Percentiles rank a stretch among this genome's conserved stretches.
Conservation (phyloP, 2,113 vertebrate species). For the Notechis scutatus region DNA sequence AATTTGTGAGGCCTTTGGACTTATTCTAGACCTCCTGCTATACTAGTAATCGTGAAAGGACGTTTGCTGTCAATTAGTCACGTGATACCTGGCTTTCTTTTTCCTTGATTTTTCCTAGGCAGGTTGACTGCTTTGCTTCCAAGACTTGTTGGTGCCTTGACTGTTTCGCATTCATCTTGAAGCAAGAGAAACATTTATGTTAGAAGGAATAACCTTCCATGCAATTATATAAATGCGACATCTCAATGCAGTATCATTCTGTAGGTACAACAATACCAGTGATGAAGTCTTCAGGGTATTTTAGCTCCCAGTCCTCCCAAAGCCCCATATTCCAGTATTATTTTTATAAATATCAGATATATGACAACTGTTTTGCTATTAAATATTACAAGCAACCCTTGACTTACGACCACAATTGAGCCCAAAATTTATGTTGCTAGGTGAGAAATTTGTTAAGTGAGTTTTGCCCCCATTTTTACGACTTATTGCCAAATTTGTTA, state of each 20-base stretch:
- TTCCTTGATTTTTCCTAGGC: constrained; percentile 80
- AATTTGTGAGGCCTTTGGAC: not conserved
- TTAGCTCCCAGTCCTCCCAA: not conserved
- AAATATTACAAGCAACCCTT: not conserved
- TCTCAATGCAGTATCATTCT: not conserved
- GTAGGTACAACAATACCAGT: not conserved
- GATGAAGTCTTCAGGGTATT: not conserved
- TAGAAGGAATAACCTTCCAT: not conserved
- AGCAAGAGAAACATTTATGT: not conserved
- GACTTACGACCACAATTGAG: not conserved
- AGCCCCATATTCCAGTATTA: not conserved
- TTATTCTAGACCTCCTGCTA: not conserved
- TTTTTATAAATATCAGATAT: not conserved
- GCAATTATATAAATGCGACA: not conserved
- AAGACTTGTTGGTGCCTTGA: constrained; percentile 75
- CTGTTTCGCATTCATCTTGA: constrained; percentile 74
- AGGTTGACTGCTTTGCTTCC: constrained; percentile 83
- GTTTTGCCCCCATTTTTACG: not conserved
- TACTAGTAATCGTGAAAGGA: not conserved
- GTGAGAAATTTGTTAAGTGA: not conserved
- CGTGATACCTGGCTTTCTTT: constrained; percentile 78
- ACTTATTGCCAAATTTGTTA: not conserved
- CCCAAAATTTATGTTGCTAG: not conserved
- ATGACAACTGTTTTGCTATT: not conserved
- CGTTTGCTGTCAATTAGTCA: not conserved